phyloP scores from a whole-genome alignment of 2,888 invertebrate species.

The Vannuccia rotundouncinata region DNA sequence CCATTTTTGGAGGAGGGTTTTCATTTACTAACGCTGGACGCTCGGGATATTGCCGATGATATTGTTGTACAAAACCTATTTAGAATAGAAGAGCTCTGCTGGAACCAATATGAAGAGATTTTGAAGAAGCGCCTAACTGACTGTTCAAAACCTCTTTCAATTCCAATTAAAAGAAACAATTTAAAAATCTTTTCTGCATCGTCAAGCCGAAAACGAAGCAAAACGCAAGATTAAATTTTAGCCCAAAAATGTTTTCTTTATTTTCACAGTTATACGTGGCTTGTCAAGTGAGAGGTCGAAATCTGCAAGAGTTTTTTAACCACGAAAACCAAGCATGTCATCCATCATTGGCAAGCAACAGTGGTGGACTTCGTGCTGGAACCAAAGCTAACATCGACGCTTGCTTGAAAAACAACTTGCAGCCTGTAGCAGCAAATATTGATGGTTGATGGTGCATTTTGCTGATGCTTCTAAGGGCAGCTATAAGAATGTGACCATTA shows the following conservation, averaged over 20 bases:
- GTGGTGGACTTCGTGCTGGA: constrained; percentile 21
- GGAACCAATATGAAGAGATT: not conserved
- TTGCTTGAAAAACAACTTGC: not conserved
- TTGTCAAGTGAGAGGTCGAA: constrained; percentile 34
- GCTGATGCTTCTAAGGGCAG: constrained; percentile 34
- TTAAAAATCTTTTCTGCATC: not conserved
- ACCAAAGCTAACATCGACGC: constrained; percentile 32
- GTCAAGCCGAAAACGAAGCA: not conserved
- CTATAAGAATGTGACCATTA: constrained; percentile 33
- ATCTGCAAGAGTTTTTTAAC: constrained; percentile 36
- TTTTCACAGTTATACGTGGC: constrained; percentile 37
- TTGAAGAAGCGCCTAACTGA: not conserved
- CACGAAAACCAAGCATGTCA: constrained; percentile 38
- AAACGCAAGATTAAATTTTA: not conserved
- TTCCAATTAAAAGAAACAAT: not conserved
- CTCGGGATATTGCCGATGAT: not conserved
- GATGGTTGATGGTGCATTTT: constrained; percentile 38
- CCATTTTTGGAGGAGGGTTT: not conserved
- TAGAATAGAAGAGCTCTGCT: not conserved
- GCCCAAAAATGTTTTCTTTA: not conserved
- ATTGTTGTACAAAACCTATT: not conserved
- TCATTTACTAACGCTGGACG: not conserved
- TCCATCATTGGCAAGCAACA: constrained; percentile 32
- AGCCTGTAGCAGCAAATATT: not conserved
- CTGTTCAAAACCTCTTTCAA: not conserved